These are phyloP conservation scores for Drosophila nr. medialis DNA, from an alignment of 2,888 invertebrate species.

Conservation along the genomic window DNA sequence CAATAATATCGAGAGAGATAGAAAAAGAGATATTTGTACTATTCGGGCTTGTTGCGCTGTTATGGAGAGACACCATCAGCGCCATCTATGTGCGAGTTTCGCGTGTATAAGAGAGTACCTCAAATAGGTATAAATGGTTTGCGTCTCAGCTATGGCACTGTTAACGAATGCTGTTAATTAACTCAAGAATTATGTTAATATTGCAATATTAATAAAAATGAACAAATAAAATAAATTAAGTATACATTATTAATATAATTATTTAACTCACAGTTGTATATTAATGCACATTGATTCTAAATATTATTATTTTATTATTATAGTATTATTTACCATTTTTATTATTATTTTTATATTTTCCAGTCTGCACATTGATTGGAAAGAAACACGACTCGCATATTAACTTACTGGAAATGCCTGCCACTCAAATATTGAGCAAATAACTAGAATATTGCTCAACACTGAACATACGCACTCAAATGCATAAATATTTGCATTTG, in stretches of 20 bases:
- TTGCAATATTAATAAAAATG: not conserved
- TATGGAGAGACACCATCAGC: not conserved
- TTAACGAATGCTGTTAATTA: not conserved
- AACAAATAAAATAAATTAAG: not conserved
- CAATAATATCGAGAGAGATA: not conserved
- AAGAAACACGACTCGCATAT: not conserved
- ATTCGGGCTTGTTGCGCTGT: slow-evolving; percentile 6
- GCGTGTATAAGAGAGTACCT: slow-evolving; percentile 12
- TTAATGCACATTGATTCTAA: not conserved
- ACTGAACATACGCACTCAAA: slow-evolving; percentile 3
- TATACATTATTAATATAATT: no score
- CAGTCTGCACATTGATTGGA: not conserved
- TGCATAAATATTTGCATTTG: not conserved
- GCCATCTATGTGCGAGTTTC: slow-evolving; percentile 28
- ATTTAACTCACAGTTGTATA: no score
- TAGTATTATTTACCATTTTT: not conserved
- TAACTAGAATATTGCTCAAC: slow-evolving; percentile 22
- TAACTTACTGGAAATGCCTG: not conserved
- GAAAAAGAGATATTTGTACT: not conserved
- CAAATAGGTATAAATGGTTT: slow-evolving; percentile 26
- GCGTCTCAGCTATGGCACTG: not conserved
- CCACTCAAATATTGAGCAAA: slow-evolving; percentile 17
- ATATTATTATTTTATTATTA: not conserved
- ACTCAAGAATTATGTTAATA: not conserved
- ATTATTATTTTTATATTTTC: not conserved